Evolutionary conservation across 2,888 invertebrate species (phyloP).

Genomic region (Oxycera nigricornis): DNA sequence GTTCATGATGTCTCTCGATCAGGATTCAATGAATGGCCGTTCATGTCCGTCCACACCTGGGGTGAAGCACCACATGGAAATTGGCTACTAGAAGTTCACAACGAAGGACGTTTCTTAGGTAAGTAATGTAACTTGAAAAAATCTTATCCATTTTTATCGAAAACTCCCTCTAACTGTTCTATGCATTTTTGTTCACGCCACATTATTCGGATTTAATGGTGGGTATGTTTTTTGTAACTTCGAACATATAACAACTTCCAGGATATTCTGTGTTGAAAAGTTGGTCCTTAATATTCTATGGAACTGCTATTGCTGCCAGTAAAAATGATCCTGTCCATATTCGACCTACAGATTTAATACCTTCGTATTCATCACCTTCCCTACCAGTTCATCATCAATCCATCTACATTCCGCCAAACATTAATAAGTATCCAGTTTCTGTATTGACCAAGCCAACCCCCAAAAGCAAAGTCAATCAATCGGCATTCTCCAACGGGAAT

Average conservation of each 20-base stretch:
- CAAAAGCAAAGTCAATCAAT: conserved; percentile 31
- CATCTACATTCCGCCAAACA: conserved; percentile 55
- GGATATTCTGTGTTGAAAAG: conserved; percentile 89
- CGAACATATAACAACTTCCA: conserved; percentile 54
- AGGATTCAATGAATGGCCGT: conserved; percentile 98
- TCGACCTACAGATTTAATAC: conserved; percentile 45
- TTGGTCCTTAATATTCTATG: conserved; percentile 93
- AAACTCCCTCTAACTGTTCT: neutral
- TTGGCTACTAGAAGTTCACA: conserved; percentile 96
- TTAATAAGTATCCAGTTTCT: conserved; percentile 47
- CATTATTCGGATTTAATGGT: neutral
- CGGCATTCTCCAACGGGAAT: neutral
- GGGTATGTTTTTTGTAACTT: neutral
- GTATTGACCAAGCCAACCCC: conserved; percentile 41
- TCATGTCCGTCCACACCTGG: conserved; percentile 99
- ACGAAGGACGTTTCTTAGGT: conserved; percentile 91
- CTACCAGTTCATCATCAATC: conserved; percentile 59
- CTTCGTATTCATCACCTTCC: conserved; percentile 42
- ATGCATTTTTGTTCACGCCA: neutral
- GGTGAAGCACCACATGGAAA: conserved; percentile 92
- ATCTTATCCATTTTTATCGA: neutral
- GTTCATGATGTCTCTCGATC: conserved; percentile 84
- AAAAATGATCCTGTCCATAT: conserved; percentile 69
- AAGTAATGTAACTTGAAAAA: conserved; percentile 49
- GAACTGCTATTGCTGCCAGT: conserved; percentile 73